Percentiles rank a stretch among this genome's conserved stretches.
Conservation (phyloP, 2,797 vertebrate species). For the Leuciscus waleckii region DNA sequence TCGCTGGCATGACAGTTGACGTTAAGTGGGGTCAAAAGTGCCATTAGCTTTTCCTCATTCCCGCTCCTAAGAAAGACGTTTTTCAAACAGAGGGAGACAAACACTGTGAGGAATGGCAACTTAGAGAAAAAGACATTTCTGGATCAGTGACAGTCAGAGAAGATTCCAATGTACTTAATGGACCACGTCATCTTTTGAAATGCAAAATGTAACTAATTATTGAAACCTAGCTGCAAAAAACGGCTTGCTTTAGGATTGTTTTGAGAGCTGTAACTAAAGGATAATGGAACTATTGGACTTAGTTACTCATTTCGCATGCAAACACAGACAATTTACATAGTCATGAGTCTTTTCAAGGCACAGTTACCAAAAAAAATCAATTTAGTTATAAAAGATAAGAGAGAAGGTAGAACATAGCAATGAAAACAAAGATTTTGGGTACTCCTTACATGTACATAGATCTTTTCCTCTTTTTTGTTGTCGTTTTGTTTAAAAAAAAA, state of each 20-base stretch:
- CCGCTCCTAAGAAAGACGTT: slow-evolving; percentile 84
- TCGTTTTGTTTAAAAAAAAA: too few species aligned
- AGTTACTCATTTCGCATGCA: not conserved
- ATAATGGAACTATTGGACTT: not conserved
- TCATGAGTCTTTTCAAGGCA: not conserved
- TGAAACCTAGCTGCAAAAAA: not conserved
- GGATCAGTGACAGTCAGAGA: not conserved
- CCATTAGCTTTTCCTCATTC: slow-evolving; percentile 99
- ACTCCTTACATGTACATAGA: too few species aligned
- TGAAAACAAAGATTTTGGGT: not conserved
- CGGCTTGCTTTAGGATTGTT: not conserved
- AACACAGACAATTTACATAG: not conserved
- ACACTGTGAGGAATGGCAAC: not conserved
- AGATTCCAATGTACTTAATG: not conserved
- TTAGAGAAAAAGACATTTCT: not conserved
- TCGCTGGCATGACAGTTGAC: slow-evolving; percentile 99
- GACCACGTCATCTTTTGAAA: not conserved
- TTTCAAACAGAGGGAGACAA: slow-evolving; percentile 17
- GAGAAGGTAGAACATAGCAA: not conserved
- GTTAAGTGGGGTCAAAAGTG: slow-evolving; percentile 95
- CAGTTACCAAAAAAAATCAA: not conserved
- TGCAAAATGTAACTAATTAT: not conserved
- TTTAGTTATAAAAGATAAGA: not conserved
- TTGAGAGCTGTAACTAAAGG: not conserved
- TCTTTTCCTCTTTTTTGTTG: too few species aligned